phyloP scores from a whole-genome alignment of 2,797 vertebrate genomes.

The Danio choprae region DNA sequence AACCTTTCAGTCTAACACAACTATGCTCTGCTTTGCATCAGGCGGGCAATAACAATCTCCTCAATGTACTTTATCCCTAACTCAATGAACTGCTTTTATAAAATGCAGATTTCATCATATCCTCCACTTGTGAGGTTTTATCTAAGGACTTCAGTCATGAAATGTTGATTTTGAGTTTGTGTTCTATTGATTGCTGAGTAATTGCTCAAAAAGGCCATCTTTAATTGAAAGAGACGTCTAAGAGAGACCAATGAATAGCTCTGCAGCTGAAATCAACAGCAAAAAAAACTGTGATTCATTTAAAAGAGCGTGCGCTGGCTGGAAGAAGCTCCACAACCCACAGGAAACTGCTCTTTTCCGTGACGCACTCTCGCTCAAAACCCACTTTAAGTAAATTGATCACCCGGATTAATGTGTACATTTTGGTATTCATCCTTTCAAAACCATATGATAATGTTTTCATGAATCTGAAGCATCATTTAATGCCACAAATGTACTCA shows the following conservation, averaged over 20 bases:
- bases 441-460: background rate
- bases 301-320: background rate
- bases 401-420: background rate
- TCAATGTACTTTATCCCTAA: no score
- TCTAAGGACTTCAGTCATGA: slow-evolving; percentile 1
- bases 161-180: slow-evolving; percentile 29
- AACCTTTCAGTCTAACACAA: no score
- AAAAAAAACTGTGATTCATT: background rate
- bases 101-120: background rate
- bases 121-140: background rate
- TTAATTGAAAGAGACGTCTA: slow-evolving; percentile 36
- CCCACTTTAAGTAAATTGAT: background rate
- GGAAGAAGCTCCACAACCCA: background rate
- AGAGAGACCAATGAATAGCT: slow-evolving; percentile 49
- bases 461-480: background rate
- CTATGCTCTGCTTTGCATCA: no score
- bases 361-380: background rate
- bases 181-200: slow-evolving; percentile 40
- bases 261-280: slow-evolving; percentile 27
- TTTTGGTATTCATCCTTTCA: background rate
- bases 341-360: background rate
- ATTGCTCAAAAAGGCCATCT: slow-evolving; percentile 35
- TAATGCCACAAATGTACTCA: background rate
- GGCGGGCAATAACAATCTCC: no score
- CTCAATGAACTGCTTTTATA: background rate